These are phyloP conservation scores for Endotricha flammealis DNA, from an alignment of 2,888 invertebrate genomes.

Conservation along the genomic window DNA sequence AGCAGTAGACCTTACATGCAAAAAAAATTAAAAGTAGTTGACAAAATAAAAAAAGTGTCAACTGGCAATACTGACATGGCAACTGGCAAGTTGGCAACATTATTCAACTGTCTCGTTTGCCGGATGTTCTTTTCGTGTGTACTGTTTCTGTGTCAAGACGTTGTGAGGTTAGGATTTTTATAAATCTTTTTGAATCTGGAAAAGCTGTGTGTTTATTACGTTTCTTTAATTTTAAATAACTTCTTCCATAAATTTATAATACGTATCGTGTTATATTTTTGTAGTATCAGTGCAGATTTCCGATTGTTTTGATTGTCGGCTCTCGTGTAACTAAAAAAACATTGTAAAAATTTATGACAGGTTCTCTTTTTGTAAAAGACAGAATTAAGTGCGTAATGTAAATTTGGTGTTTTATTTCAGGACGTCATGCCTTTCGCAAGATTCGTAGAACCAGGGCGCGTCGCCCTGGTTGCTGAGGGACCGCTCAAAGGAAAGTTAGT, in stretches of 20 bases:
- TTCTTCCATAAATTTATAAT: background rate
- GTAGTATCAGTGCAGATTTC: background rate
- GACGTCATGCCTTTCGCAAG: slow-evolving; percentile 88
- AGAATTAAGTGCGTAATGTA: too few species aligned
- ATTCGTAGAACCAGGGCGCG: slow-evolving; percentile 98
- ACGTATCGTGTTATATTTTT: slow-evolving; percentile 6
- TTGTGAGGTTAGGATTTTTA: slow-evolving; percentile 65
- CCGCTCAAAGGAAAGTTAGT: slow-evolving; percentile 93
- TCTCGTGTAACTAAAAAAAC: slow-evolving; percentile 26
- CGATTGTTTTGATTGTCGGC: slow-evolving; percentile 13
- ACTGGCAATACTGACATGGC: too few species aligned
- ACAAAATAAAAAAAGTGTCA: too few species aligned
- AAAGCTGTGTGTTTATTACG: background rate
- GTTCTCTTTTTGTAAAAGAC: too few species aligned
- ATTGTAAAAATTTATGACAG: too few species aligned
- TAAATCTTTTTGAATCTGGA: slow-evolving; percentile 49
- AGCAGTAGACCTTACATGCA: too few species aligned
- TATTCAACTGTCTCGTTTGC: slow-evolving; percentile 16
- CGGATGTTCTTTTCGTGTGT: slow-evolving; percentile 52
- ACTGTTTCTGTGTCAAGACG: slow-evolving; percentile 59
- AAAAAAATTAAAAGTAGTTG: too few species aligned
- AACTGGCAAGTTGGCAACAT: slow-evolving; percentile 13
- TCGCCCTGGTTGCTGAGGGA: slow-evolving; percentile 96
- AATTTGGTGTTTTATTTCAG: slow-evolving; percentile 46
- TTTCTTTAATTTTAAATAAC: background rate